Evolutionary conservation across 2,888 invertebrate species (phyloP).

Genomic region (Sturmia bella): DNA sequence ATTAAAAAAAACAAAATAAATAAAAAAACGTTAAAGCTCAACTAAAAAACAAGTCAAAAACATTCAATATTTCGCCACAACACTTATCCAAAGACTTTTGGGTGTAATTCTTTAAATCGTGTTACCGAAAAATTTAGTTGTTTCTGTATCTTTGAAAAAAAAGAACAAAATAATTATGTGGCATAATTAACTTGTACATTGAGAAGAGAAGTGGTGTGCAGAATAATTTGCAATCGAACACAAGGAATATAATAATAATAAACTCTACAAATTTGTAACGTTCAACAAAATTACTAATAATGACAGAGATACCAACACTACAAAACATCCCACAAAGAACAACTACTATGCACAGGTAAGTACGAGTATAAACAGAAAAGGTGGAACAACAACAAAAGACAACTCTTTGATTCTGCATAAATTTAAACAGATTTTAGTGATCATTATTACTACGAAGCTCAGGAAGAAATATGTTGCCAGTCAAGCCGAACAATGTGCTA

Average conservation of each 20-base stretch:
- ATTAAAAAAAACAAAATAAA: not conserved
- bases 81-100: not conserved
- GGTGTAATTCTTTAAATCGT: slow-evolving; percentile 24
- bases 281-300: slow-evolving; percentile 62
- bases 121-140: slow-evolving; percentile 40
- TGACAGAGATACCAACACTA: slow-evolving; percentile 60
- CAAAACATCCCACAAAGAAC: not conserved
- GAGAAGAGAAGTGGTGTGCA: slow-evolving; percentile 40
- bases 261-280: slow-evolving; percentile 56
- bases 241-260: slow-evolving; percentile 10
- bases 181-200: slow-evolving; percentile 58
- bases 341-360: not conserved
- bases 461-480: not conserved
- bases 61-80: not conserved
- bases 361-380: not conserved
- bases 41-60: not conserved
- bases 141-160: slow-evolving; percentile 16
- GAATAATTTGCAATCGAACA: slow-evolving; percentile 56
- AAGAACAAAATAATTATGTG: slow-evolving; percentile 13
- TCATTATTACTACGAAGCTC: not conserved
- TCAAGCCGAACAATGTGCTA: too few species aligned
- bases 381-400: slow-evolving; percentile 5
- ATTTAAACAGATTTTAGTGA: not conserved
- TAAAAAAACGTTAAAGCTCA: not conserved
- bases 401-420: not conserved